Conservation (phyloP, 2,888 invertebrate genomes). For the Sarcophaga subvicina region DNA sequence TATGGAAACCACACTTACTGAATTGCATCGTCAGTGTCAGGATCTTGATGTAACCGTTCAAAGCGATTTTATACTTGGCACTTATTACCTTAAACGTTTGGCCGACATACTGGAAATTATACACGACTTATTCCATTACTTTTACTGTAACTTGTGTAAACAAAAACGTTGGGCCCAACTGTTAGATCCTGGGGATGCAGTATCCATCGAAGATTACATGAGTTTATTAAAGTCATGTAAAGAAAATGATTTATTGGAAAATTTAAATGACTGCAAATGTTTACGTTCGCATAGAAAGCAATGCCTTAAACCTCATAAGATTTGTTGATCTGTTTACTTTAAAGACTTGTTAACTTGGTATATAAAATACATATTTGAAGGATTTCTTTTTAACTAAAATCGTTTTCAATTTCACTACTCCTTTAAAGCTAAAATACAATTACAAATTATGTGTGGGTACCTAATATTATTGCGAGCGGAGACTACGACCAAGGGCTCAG, state of each 20-base stretch:
- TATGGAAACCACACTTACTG: constrained; percentile 66
- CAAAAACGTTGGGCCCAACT: constrained; percentile 75
- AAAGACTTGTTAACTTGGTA: background rate
- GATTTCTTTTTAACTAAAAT: background rate
- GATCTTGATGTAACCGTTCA: constrained; percentile 72
- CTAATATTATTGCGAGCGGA: no score
- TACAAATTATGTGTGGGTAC: no score
- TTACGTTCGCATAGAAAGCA: constrained; percentile 70
- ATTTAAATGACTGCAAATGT: constrained; percentile 72
- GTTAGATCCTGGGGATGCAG: constrained; percentile 73
- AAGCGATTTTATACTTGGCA: constrained; percentile 72
- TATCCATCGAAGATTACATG: constrained; percentile 74
- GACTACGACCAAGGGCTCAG: no score
- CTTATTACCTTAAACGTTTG: constrained; percentile 58
- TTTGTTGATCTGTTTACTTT: background rate
- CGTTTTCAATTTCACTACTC: no score
- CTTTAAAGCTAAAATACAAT: no score
- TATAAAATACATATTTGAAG: background rate
- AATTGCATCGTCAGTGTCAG: constrained; percentile 69
- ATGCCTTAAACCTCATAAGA: background rate
- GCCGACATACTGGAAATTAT: constrained; percentile 68
- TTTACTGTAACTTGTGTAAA: constrained; percentile 71
- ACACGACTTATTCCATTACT: constrained; percentile 73
- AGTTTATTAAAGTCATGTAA: constrained; percentile 66
- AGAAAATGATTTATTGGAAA: constrained; percentile 69